Evolutionary conservation across 1,140 invertebrate genomes (phyloP).

Genomic region (Archivesica marissinica): DNA sequence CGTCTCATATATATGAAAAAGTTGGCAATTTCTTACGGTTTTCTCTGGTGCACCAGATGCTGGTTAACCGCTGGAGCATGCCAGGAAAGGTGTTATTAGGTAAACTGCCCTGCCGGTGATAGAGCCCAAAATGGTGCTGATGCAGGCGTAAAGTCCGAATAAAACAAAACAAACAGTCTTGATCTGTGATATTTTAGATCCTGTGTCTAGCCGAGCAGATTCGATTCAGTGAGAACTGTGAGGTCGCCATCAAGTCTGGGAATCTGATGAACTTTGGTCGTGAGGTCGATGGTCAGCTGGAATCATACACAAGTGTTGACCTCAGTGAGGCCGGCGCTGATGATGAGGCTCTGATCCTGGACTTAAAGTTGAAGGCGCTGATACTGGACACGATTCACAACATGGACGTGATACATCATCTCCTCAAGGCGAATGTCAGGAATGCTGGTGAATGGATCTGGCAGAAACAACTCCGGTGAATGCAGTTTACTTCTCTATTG

Average conservation of each 20-base stretch:
- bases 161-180: no score
- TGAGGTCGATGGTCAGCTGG: conserved; percentile 86
- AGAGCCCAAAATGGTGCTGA: no score
- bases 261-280: conserved; percentile 86
- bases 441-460: conserved; percentile 93
- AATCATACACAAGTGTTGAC: conserved; percentile 87
- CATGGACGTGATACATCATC: conserved; percentile 91
- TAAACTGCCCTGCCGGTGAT: no score
- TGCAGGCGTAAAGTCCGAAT: no score
- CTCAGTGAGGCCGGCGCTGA: conserved; percentile 74
- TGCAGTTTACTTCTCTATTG: neutral
- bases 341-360: conserved; percentile 79
- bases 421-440: conserved; percentile 89
- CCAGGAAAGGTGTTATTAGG: no score
- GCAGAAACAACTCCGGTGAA: conserved; percentile 96
- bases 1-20: no score
- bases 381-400: conserved; percentile 97
- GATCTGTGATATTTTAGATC: conserved; percentile 88
- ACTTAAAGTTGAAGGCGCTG: conserved; percentile 88
- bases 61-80: no score
- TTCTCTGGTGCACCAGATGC: no score
- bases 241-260: conserved; percentile 90
- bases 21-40: no score
- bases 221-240: conserved; percentile 92
- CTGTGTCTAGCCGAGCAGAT: conserved; percentile 89